Evolutionary conservation across 2,888 invertebrate species (phyloP).

Genomic region (Caenorhabditis doughertyi): DNA sequence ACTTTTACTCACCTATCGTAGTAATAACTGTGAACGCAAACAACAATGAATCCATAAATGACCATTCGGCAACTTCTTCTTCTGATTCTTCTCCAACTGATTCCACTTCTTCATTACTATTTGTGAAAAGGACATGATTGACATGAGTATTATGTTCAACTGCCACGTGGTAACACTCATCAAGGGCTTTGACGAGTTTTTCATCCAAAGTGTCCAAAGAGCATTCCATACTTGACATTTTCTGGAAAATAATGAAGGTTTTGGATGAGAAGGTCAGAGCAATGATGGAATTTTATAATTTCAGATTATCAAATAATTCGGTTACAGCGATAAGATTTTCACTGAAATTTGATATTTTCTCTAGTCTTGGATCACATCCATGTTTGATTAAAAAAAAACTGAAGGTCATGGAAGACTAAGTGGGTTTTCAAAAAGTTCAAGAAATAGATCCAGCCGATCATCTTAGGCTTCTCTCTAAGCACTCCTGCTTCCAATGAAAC

Average conservation of each 20-base stretch:
- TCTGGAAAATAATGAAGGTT: constrained; percentile 21
- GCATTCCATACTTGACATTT: constrained; percentile 62
- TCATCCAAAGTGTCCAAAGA: constrained; percentile 62
- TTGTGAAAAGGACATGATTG: constrained; percentile 68
- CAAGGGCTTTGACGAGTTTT: constrained; percentile 69
- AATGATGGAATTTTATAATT: no score
- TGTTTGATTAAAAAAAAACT: no score
- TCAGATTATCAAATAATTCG: no score
- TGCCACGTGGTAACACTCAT: constrained; percentile 75
- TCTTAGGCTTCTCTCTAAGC: no score
- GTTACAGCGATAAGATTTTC: no score
- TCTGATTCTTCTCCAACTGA: constrained; percentile 44
- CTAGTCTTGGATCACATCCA: no score
- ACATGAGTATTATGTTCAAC: constrained; percentile 73
- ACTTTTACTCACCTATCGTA: constrained; percentile 75
- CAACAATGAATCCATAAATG: constrained; percentile 79
- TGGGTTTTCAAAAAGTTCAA: no score
- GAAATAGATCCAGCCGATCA: no score
- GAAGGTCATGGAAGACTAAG: no score
- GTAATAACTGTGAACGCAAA: constrained; percentile 82
- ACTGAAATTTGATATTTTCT: no score
- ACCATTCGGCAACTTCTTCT: constrained; percentile 73
- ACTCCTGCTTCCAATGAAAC: no score
- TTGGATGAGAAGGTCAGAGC: no score
- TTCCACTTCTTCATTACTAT: constrained; percentile 72